Evolutionary conservation across 2,888 invertebrate genomes (phyloP).

Genomic region (Odiellus spinosus): DNA sequence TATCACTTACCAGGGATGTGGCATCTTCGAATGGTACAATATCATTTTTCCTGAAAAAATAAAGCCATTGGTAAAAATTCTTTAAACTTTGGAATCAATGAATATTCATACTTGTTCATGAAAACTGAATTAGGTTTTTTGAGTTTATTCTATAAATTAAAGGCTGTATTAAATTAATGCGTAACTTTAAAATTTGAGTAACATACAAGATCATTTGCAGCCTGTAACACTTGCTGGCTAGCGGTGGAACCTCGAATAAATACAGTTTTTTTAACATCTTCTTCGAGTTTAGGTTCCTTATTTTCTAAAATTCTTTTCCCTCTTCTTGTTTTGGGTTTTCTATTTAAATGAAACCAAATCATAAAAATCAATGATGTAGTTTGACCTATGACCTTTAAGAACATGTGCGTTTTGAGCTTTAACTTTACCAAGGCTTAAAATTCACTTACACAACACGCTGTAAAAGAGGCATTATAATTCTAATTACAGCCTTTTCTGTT

Average conservation of each 20-base stretch:
- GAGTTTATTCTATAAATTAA: constrained; percentile 43
- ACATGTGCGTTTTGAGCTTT: no score
- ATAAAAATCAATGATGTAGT: no score
- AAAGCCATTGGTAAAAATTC: constrained; percentile 21
- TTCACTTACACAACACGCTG: no score
- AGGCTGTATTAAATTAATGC: constrained; percentile 8
- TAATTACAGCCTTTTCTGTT: no score
- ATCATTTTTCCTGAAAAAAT: constrained; percentile 53
- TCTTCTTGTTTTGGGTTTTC: constrained; percentile 9
- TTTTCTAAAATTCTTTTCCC: constrained; percentile 63
- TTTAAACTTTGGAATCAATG: not conserved
- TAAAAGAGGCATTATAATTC: no score
- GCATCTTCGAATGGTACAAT: constrained; percentile 84
- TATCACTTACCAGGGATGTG: constrained; percentile 41
- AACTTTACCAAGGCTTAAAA: no score
- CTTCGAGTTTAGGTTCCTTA: constrained; percentile 70
- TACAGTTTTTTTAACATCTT: constrained; percentile 66
- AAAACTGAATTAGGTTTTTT: constrained; percentile 71
- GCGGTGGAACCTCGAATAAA: constrained; percentile 68
- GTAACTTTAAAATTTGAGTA: constrained; percentile 2
- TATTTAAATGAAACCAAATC: not conserved
- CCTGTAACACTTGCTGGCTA: constrained; percentile 41
- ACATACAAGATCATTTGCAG: constrained; percentile 64
- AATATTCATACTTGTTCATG: constrained; percentile 21
- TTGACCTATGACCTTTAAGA: no score